Evolutionary conservation across 2,797 vertebrate genomes (phyloP).

Genomic region (Linurgus olivaceus): DNA sequence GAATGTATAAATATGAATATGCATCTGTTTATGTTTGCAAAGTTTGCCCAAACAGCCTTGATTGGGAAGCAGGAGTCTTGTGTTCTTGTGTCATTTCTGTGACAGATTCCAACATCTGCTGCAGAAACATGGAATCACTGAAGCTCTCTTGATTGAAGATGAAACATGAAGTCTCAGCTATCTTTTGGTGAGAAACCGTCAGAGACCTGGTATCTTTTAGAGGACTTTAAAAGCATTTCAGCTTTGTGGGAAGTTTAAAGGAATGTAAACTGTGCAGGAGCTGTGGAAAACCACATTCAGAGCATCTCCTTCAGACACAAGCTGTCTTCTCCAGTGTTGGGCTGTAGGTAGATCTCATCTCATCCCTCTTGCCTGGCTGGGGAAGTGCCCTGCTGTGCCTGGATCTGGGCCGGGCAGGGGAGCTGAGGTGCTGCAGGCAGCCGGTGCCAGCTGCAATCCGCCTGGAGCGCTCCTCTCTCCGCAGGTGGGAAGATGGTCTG

Average conservation of each 20-base stretch:
- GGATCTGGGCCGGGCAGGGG: not conserved
- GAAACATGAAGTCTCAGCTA: not conserved
- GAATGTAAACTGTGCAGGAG: not conserved
- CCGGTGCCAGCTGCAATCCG: not conserved
- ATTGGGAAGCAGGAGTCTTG: not conserved
- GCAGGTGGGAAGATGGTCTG: not conserved
- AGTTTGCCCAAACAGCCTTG: not conserved
- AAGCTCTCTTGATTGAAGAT: not conserved
- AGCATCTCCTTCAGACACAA: not conserved
- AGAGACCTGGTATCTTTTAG: not conserved
- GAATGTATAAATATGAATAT: not conserved
- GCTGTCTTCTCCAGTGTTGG: not conserved
- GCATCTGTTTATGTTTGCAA: not conserved
- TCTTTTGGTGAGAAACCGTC: not conserved
- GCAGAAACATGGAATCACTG: not conserved
- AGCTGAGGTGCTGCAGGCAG: not conserved
- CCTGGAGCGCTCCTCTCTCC: not conserved
- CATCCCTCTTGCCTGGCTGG: not conserved
- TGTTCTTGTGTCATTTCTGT: not conserved
- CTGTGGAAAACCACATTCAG: not conserved
- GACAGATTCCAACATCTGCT: not conserved
- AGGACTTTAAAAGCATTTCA: not conserved
- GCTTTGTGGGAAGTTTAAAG: not conserved
- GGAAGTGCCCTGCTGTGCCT: not conserved
- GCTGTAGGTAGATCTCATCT: rapidly evolving